Evolutionary conservation across 2,113 vertebrate species (phyloP).

Genomic region (Erythrolamprus reginae): DNA sequence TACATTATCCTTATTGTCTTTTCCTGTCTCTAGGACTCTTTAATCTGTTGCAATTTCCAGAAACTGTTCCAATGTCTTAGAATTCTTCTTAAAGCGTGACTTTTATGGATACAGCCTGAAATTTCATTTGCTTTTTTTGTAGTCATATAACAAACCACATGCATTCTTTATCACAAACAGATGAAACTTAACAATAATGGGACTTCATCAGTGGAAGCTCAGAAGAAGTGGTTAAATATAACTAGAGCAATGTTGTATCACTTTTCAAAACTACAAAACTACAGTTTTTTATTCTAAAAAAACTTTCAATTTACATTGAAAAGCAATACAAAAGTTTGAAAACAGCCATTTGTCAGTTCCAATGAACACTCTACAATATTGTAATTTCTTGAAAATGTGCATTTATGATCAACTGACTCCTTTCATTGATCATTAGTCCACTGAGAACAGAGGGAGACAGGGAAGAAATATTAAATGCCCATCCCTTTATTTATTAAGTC

Average conservation of each 20-base stretch:
- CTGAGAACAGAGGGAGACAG: slow-evolving; percentile 15
- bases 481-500: slow-evolving; percentile 50
- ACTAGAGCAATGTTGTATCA: slow-evolving; percentile 4
- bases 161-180: neutral
- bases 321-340: neutral
- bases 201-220: neutral
- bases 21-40: no score
- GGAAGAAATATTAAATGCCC: slow-evolving; percentile 33
- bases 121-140: neutral
- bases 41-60: neutral
- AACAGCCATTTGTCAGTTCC: slow-evolving; percentile 44
- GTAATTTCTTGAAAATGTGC: slow-evolving; percentile 51
- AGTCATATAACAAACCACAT: slow-evolving; percentile 2
- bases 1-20: neutral
- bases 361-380: slow-evolving; percentile 30
- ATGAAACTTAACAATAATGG: neutral
- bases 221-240: neutral
- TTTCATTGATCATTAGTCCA: slow-evolving; percentile 45
- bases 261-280: slow-evolving; percentile 15
- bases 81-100: neutral
- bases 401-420: slow-evolving; percentile 42
- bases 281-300: slow-evolving; percentile 41
- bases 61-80: neutral
- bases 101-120: neutral
- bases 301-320: slow-evolving; percentile 3